Percentiles rank a stretch among this genome's conserved stretches.
Conservation (phyloP, 2,888 invertebrate species). For the Camptogramma bilineatum region DNA sequence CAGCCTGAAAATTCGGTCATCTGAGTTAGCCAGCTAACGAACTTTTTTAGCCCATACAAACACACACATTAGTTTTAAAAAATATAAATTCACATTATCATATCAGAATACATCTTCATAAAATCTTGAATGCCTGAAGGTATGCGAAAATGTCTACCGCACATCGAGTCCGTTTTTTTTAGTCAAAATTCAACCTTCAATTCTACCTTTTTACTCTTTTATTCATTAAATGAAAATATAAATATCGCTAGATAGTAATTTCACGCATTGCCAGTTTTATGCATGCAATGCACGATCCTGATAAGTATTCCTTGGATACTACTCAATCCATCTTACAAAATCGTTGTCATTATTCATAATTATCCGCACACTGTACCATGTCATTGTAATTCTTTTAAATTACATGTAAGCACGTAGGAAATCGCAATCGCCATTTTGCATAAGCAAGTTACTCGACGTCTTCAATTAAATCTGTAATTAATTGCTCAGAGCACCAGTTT, state of each 20-base stretch:
- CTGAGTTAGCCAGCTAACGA: too few species aligned
- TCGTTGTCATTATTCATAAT: slow-evolving; percentile 36
- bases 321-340: slow-evolving; percentile 30
- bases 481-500: slow-evolving; percentile 53
- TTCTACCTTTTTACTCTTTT: too few species aligned
- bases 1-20: too few species aligned
- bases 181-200: too few species aligned
- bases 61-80: too few species aligned
- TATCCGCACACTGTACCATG: slow-evolving; percentile 38
- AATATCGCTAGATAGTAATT: background rate
- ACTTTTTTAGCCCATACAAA: too few species aligned
- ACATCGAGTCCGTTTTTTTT: too few species aligned
- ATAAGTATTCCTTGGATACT: slow-evolving; percentile 15
- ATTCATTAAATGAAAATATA: too few species aligned
- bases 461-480: slow-evolving; percentile 82
- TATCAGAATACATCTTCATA: too few species aligned
- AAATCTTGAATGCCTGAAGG: too few species aligned
- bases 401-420: slow-evolving; percentile 47
- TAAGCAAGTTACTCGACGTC: slow-evolving; percentile 66
- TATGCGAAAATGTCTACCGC: too few species aligned
- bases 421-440: slow-evolving; percentile 63
- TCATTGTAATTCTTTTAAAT: slow-evolving; percentile 51
- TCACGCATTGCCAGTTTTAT: background rate
- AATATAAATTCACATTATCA: too few species aligned
- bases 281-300: slow-evolving; percentile 23